These are phyloP conservation scores for Phasianus colchicus DNA, from an alignment of 2,113 vertebrate species.

Conservation along the genomic window DNA sequence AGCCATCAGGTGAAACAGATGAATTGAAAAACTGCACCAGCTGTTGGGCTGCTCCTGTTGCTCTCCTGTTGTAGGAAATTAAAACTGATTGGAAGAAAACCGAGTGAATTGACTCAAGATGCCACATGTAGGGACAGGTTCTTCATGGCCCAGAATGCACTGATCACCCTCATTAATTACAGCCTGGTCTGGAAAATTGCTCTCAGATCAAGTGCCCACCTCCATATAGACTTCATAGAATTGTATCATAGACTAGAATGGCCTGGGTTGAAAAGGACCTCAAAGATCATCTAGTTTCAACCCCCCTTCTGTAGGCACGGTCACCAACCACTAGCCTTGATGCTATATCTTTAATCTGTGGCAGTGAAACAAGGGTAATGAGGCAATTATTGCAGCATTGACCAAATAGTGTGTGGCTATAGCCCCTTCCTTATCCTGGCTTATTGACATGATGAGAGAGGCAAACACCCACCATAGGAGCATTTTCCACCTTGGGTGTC, in stretches of 20 bases:
- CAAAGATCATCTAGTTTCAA: no score
- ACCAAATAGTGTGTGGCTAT: accelerated
- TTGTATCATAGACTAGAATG: no score
- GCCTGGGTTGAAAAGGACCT: no score
- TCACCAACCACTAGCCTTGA: not conserved
- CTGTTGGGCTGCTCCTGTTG: not conserved
- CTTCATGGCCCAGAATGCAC: accelerated
- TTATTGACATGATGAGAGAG: not conserved
- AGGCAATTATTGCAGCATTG: not conserved
- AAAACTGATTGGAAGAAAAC: slow-evolving; percentile 3
- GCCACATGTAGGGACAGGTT: not conserved
- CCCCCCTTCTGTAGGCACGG: no score
- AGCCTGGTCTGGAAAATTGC: accelerated
- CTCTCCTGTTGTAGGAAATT: slow-evolving; percentile 12
- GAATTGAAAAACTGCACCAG: slow-evolving; percentile 18
- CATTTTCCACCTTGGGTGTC: not conserved
- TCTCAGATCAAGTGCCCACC: not conserved
- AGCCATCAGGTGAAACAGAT: slow-evolving; percentile 8
- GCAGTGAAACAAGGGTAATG: not conserved
- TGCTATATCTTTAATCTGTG: not conserved
- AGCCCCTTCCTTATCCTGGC: not conserved
- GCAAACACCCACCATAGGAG: not conserved
- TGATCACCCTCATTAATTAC: accelerated
- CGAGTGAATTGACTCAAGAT: not conserved
- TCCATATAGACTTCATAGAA: not conserved